Base-by-base conservation (phyloP, 2,797 vertebrate species). In the Spinus olivaceus region DNA sequence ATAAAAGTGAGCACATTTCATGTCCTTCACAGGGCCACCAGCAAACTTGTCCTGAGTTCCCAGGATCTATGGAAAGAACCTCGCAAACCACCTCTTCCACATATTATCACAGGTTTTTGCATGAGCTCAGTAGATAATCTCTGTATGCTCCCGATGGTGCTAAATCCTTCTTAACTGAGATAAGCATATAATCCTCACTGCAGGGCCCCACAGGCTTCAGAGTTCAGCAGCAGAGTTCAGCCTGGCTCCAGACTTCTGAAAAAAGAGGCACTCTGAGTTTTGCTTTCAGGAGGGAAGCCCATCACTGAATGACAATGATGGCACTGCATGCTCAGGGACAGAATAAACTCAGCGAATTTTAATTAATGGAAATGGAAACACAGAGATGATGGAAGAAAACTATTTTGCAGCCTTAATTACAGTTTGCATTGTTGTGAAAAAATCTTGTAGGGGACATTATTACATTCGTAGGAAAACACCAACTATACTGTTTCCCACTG, bases 391-490 rank as follows among this genome's bases (percentile, higher is more conserved):
- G 27, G 51, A 74, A 61, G 60, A 82, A 81, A 88, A 46, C 35
- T 61, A n/a, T 66, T 94, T 80, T 42, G 66, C 57, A 86, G 80
- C 44, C 67, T 79, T 91, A 63, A 86, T 76, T 88, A 86, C 60
- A 64, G 33, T 76, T 79, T 67, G 46, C 37, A 67, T 64, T 83
- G 15, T 63, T 74, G 28, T 49, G 44, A 86, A 82, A 91, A 94
- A 89, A 59, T 61, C 63, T 3, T 28, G 32, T 16, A 28, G 0
- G 0, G 54, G 84, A 63, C 33, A 88, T 63, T 59, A 53, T 39
- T 49, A 59, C 39, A 33, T 72, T 76, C 35, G 8, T 59, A 90
- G 50, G 35, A 76, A 41, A 84, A 51, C 15, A 27, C 0, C 0
- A 77, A 30, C 41, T 73, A 61, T 28, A 15, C 42, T 35, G 39